These are phyloP conservation scores for Trachelus tabidus DNA, from an alignment of 2,888 invertebrate genomes.

Conservation along the genomic window DNA sequence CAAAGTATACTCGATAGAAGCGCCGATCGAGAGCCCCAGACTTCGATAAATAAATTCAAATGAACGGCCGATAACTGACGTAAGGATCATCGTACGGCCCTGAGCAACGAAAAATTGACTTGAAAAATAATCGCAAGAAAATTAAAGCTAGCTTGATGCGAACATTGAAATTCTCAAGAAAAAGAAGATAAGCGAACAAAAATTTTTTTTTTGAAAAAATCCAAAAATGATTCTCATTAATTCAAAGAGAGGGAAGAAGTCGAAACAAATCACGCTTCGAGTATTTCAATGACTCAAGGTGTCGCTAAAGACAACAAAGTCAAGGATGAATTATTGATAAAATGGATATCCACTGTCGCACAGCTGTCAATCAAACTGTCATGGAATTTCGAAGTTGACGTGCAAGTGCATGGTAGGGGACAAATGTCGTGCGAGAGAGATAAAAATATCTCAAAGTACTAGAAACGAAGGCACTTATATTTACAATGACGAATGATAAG, in stretches of 20 bases:
- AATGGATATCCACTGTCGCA: not conserved
- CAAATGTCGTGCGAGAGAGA: not conserved
- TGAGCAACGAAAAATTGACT: not conserved
- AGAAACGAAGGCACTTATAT: not conserved
- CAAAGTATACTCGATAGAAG: not conserved
- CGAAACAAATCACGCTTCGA: too few relatives aligned
- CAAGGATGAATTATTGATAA: not conserved
- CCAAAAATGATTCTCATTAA: too few relatives aligned
- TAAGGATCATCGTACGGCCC: not conserved
- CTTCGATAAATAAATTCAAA: not conserved
- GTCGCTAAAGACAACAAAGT: not conserved
- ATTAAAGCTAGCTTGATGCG: not conserved
- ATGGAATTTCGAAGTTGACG: not conserved
- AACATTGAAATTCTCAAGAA: not conserved
- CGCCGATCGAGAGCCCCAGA: not conserved
- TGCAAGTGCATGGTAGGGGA: not conserved
- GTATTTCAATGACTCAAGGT: too few relatives aligned
- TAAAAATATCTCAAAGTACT: not conserved
- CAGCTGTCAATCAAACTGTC: not conserved
- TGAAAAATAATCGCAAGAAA: not conserved
- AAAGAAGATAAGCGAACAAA: too few relatives aligned
- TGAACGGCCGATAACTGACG: not conserved
- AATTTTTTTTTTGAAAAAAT: too few relatives aligned
- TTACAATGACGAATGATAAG: not conserved
- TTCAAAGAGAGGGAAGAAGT: too few relatives aligned